Evolutionary conservation across 2,797 vertebrate species (phyloP).

Genomic region (Phalloptychus januarius): DNA sequence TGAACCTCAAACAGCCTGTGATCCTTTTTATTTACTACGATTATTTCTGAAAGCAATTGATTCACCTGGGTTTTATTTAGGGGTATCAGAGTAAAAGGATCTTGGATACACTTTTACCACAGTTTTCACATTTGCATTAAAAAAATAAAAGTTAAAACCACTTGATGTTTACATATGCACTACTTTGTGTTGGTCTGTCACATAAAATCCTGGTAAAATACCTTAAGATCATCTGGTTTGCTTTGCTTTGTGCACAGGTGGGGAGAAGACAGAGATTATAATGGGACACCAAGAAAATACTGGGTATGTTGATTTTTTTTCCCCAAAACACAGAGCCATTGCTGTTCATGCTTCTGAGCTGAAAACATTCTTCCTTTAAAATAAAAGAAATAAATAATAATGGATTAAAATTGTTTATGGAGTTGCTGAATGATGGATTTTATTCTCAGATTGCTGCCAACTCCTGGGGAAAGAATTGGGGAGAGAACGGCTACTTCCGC

Average conservation of each 20-base stretch:
- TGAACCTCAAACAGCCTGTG: too few species aligned
- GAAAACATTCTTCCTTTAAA: neutral
- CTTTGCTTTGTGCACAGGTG: constrained; percentile 81
- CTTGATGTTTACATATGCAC: neutral
- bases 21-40: neutral
- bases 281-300: constrained; percentile 87
- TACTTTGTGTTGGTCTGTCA: neutral
- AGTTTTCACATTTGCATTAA: neutral
- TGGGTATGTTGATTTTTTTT: constrained; percentile 84
- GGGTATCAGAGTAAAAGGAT: neutral
- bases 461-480: constrained; percentile 96
- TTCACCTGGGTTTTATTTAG: neutral
- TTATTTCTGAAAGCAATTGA: neutral
- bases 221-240: neutral
- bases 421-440: neutral
- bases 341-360: neutral
- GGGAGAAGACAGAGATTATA: constrained; percentile 88
- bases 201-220: neutral
- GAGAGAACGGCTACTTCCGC: constrained; percentile 92
- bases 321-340: neutral
- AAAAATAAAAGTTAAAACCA: too few species aligned
- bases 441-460: constrained; percentile 90
- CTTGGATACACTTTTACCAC: neutral
- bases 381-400: too few species aligned
- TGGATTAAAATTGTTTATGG: neutral